These are phyloP conservation scores for Cyclophora punctaria DNA, from an alignment of 2,888 invertebrate species.

Conservation along the genomic window DNA sequence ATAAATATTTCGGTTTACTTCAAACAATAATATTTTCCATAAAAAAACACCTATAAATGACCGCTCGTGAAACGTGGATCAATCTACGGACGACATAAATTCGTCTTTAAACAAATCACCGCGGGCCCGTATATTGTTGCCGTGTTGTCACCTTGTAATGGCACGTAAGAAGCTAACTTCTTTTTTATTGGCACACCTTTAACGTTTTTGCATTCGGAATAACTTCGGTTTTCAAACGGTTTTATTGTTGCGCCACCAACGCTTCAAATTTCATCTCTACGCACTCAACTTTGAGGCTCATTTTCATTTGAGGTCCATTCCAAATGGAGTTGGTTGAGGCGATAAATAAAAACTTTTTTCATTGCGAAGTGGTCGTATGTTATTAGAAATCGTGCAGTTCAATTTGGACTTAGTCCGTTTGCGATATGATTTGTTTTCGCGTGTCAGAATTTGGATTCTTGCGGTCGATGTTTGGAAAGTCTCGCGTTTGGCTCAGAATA, in stretches of 20 bases:
- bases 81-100: conserved; percentile 18
- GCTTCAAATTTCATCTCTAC: conserved; percentile 23
- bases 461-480: conserved; percentile 32
- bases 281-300: neutral
- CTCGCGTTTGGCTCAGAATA: conserved; percentile 56
- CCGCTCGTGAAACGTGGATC: neutral
- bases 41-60: no score
- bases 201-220: conserved; percentile 60
- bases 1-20: no score
- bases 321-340: conserved; percentile 41
- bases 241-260: conserved; percentile 43
- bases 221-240: conserved; percentile 67
- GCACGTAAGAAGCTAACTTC: conserved; percentile 69
- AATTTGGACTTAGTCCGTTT: conserved; percentile 16
- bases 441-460: conserved; percentile 1
- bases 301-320: conserved; percentile 7
- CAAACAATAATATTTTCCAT: no score
- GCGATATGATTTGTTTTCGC: conserved; percentile 21
- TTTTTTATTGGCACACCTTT: conserved; percentile 72
- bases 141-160: conserved; percentile 47
- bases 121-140: conserved; percentile 31
- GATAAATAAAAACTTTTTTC: conserved; percentile 66
- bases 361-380: conserved; percentile 30
- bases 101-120: conserved; percentile 34
- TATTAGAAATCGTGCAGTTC: conserved; percentile 3